Base-by-base conservation (phyloP, 2,113 vertebrate genomes). In the Neopipo cinnamomea region DNA sequence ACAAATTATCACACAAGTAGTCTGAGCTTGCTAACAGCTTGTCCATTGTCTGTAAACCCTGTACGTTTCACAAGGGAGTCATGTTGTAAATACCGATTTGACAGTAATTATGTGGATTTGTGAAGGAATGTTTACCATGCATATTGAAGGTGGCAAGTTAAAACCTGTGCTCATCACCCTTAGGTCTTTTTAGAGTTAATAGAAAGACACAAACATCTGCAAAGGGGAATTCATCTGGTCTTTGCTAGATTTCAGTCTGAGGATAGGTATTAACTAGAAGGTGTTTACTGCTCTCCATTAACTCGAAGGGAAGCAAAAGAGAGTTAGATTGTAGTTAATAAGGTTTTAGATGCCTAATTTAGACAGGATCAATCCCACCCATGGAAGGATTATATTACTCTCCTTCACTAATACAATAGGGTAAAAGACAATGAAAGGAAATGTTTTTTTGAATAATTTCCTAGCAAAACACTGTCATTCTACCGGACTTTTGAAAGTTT, bases 41-140 rank as follows among this genome's bases (percentile, higher is more conserved):
- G 86, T 65, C 93, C 91, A 67, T 67, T 96, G 89, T 93, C 85
- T 76, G 42, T 79, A 89, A 92, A 37, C 85, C 28, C 28, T 71
- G 62, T 88, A 93, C 46, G 82, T 87, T 89, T 87, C 86, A 89
- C 55, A 62, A 53, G 81, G 63, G 53, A 95, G 44, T 41, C 87
- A 41, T 1, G 1, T 23, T 85, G 76, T 93, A 95, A 95, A 84
- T 70, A 95, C 58, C 81, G 76, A 93, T 91, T 93, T 95, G 96
- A 91, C 80, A 93, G 88, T 96, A 96, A 91, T 94, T 88, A 86
- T 33, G 21, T 88, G 70, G 87, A 91, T 97, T 95, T 91, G 85
- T 88, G 88, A 91, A 85, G 44, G 72, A 91, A 89, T 93, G 91
- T 95, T 97, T 96, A 63, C 72, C 72, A 33, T 97, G 77, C 46